These are phyloP conservation scores for Pelusios castaneus DNA, from an alignment of 2,113 vertebrate species.

Conservation along the genomic window DNA sequence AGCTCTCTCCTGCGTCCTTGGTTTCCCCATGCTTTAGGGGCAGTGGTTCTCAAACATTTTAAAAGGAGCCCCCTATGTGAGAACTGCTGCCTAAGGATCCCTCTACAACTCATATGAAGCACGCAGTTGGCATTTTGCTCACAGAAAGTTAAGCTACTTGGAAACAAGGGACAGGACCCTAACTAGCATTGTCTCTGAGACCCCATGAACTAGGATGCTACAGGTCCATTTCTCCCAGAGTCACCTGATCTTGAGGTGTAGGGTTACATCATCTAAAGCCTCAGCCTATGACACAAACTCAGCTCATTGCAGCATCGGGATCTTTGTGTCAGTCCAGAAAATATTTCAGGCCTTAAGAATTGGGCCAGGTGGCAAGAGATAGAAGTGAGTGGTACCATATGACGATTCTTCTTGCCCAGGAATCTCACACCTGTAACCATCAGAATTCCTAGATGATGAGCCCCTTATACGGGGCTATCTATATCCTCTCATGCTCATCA, in stretches of 20 bases:
- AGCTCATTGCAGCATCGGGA: not conserved
- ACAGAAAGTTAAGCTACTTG: not conserved
- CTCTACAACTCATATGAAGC: not conserved
- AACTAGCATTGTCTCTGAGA: not conserved
- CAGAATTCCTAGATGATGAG: rapidly evolving
- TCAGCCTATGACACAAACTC: not conserved
- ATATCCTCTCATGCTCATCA: rapidly evolving
- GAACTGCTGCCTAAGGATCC: too few relatives aligned
- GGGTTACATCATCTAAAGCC: not conserved
- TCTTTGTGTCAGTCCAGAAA: not conserved
- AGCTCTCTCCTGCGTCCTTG: not conserved
- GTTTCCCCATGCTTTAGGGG: not conserved
- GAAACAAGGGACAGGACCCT: not conserved
- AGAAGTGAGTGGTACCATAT: not conserved
- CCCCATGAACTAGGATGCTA: not conserved
- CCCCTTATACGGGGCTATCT: not conserved
- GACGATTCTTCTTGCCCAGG: not conserved
- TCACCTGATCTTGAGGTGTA: not conserved
- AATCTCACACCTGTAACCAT: not conserved
- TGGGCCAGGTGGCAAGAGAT: not conserved
- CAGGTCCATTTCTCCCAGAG: not conserved
- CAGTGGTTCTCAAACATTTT: too few relatives aligned
- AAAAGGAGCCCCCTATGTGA: too few relatives aligned
- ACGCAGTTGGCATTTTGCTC: not conserved
- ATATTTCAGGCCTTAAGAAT: not conserved